Base-by-base conservation (phyloP, 2,113 vertebrate genomes). In the Serilophus lunatus region DNA sequence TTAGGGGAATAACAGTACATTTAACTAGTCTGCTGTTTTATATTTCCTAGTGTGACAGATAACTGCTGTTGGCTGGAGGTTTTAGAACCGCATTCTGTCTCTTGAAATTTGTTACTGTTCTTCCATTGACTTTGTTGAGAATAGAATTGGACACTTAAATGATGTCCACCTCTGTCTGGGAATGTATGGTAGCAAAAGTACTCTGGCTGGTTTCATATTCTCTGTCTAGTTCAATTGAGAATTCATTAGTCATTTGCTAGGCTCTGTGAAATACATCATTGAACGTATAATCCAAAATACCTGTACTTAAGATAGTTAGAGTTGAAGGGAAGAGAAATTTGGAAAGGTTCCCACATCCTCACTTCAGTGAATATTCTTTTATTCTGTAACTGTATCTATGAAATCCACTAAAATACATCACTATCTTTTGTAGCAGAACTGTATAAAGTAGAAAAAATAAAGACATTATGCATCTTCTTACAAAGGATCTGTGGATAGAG, bases 181-280 rank as follows among this genome's bases (percentile, higher is more conserved):
- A 59, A 24, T 26, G 18, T 66, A 19, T 0, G 4, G 35, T 25
- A 50, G 42, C 35, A 57, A 61, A 50, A n/a, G 8, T 65, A 9
- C 42, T 94, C 12, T 70, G 12, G 19, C 45, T 65, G 22, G 18
- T 82, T 24, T 78, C 25, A 24, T 72, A n/a, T 54, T 75, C 78
- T 92, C 38, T 74, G 51, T 81, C 59, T 61, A 59, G 51, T 79
- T 87, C 45, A 80, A 86, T 95, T 88, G 82, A 80, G n/a, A 54
- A 69, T 95, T 91, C n/a, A 76, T 85, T 45, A 72, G n/a, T 88
- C 36, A 51, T 79, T 93, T 85, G 23, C 86, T 91, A 75, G 29
- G 22, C 23, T 50, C 7, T 76, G 35, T 79, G 70, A 70, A 80
- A 31, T 86, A 82, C 50, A 33, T 76, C 2, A 28, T 12, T 72